Percentiles rank a stretch among this genome's conserved stretches.
These are phyloP conservation scores for Sitobion miscanthi DNA, from an alignment of 1,140 invertebrate species.

Conservation along the genomic window DNA sequence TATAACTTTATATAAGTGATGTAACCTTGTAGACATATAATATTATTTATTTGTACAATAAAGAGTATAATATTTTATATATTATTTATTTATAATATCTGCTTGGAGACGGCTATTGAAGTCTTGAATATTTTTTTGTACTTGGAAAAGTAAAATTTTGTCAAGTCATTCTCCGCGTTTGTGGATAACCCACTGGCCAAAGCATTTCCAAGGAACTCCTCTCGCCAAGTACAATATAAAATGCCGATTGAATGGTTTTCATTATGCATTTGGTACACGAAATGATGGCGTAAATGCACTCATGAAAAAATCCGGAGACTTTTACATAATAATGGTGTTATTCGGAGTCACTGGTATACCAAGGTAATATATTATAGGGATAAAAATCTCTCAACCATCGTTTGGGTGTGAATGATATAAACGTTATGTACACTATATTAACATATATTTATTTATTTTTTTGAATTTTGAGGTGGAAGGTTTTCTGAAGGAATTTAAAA, in stretches of 20 bases:
- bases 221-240: background rate
- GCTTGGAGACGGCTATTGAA: background rate
- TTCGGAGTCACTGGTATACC: too few relatives aligned
- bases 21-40: background rate
- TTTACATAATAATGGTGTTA: too few relatives aligned
- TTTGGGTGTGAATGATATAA: background rate
- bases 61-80: background rate
- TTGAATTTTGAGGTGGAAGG: too few relatives aligned
- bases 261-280: background rate
- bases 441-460: too few relatives aligned
- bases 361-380: background rate
- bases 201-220: too few relatives aligned
- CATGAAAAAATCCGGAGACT: too few relatives aligned
- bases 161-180: too few relatives aligned
- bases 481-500: too few relatives aligned
- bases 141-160: too few relatives aligned
- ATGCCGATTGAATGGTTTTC: background rate
- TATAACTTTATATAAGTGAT: background rate
- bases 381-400: background rate
- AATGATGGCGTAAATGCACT: too few relatives aligned
- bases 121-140: background rate
- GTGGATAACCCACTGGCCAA: too few relatives aligned
- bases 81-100: background rate
- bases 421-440: background rate
- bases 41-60: constrained; percentile 14